phyloP scores from a whole-genome alignment of 2,888 invertebrate genomes.

The Acanthosepion pharaonis region DNA sequence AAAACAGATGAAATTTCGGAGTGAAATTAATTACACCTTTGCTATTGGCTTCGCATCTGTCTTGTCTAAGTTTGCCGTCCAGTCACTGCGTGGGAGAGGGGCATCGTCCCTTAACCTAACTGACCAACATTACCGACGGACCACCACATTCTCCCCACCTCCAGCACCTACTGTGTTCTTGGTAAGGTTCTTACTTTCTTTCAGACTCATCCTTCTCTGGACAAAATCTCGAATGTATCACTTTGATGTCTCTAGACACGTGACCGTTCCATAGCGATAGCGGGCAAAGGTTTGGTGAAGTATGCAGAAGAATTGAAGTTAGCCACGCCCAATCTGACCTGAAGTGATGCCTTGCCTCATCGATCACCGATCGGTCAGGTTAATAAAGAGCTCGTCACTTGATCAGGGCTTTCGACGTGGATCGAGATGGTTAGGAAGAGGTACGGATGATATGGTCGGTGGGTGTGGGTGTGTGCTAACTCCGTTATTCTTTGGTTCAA shows the following conservation, averaged over 20 bases:
- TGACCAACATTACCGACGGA: not conserved
- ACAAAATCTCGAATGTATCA: not conserved
- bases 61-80: not conserved
- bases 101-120: not conserved
- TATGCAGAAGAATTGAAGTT: not conserved
- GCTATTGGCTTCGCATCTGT: not conserved
- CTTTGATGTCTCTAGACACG: not conserved
- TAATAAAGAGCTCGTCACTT: constrained; percentile 22
- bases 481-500: not conserved
- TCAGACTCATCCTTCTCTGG: not conserved
- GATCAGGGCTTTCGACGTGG: not conserved
- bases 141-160: too few species aligned
- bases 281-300: too few species aligned
- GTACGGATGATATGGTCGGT: too few species aligned
- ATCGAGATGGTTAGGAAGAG: too few species aligned
- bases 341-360: not conserved
- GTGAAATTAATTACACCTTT: not conserved
- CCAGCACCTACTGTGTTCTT: too few species aligned
- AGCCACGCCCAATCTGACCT: not conserved
- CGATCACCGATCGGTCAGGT: not conserved
- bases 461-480: not conserved
- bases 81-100: not conserved
- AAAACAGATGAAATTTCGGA: not conserved
- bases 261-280: not conserved
- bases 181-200: too few species aligned